Evolutionary conservation across 2,888 invertebrate genomes (phyloP), one percentile per base, ranked within the genome.

Genomic region (Phytoseiulus persimilis): DNA sequence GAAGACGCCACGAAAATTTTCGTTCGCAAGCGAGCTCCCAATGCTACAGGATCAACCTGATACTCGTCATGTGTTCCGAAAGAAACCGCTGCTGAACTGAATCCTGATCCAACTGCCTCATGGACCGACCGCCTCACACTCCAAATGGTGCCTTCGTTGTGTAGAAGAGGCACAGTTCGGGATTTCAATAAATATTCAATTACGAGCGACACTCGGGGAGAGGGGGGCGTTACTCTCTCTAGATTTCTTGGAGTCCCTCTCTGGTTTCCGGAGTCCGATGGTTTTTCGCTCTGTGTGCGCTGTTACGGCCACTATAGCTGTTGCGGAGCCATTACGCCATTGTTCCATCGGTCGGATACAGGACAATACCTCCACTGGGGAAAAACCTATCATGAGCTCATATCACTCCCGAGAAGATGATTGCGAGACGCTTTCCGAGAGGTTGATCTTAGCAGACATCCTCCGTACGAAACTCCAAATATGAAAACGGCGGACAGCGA

Each of bases 151-250:
- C 23, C 28, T 2, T 28, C 23, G 65, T 14, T 28, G 9, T 14
- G 18, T 18, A 65, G 65, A 65, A 28, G 28, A 65, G 28, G 18
- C 14, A 65, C 65, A 65, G 18, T 2, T 65, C 65, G 65, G 18
- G 33, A 87, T 87, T 87, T 87, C 87, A 87, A 87, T 87, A 87
- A 87, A 87, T 87, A 87, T 87, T 39, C 87, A 45, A 87, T 87
- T 87, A 87, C 32, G 87, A 32, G 28, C 23, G 65, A 65, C 65
- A 65, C 65, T 65, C 18, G 2, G 28, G 28, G 65, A 18, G 65
- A 23, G 28, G 28, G 65, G 28, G 65, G 28, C 65, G 65, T 65
- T 11, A 14, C 65, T 65, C 28, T 23, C 11, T 23, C 18, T 23
- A 6, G 28, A 65, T 14, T 23, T 65, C 39, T 39, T 39, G 39